A percentile compares a stretch with the other conserved stretches of the same genome.
phyloP scores from a whole-genome alignment of 1,140 invertebrate species.

The Nomia melanderi region DNA sequence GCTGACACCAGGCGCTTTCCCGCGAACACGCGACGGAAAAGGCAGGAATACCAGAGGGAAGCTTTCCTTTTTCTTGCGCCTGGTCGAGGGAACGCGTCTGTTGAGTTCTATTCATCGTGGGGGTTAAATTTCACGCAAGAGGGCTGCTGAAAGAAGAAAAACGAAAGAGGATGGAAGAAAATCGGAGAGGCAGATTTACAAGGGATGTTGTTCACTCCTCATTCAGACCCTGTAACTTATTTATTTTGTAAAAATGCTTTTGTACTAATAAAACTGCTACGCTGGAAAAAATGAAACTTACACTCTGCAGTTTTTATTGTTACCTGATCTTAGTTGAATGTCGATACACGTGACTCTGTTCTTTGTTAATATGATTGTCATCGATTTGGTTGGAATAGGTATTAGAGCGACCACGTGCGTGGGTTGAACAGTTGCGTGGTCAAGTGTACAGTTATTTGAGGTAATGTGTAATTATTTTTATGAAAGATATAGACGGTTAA shows the following conservation, averaged over 20 bases:
- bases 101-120: conserved; percentile 14
- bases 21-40: conserved; percentile 21
- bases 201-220: conserved; percentile 53
- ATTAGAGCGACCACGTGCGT: no score
- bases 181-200: neutral
- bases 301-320: neutral
- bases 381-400: no score
- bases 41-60: no score
- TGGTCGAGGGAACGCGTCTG: conserved; percentile 25
- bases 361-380: no score
- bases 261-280: conserved; percentile 79
- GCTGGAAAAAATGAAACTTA: conserved; percentile 58
- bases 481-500: no score
- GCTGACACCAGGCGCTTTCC: conserved; percentile 27
- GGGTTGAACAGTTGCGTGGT: no score
- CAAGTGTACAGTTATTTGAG: no score
- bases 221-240: conserved; percentile 77
- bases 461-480: no score
- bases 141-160: conserved; percentile 2
- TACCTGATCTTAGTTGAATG: neutral
- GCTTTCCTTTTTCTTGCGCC: neutral
- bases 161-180: conserved; percentile 11
- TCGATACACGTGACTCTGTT: no score
- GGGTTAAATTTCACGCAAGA: conserved; percentile 16
- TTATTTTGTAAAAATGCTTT: conserved; percentile 81